Percentiles rank a stretch among this genome's conserved stretches.
These are phyloP conservation scores for Octodon degus DNA, from an alignment of 2,113 vertebrate species.

Conservation along the genomic window DNA sequence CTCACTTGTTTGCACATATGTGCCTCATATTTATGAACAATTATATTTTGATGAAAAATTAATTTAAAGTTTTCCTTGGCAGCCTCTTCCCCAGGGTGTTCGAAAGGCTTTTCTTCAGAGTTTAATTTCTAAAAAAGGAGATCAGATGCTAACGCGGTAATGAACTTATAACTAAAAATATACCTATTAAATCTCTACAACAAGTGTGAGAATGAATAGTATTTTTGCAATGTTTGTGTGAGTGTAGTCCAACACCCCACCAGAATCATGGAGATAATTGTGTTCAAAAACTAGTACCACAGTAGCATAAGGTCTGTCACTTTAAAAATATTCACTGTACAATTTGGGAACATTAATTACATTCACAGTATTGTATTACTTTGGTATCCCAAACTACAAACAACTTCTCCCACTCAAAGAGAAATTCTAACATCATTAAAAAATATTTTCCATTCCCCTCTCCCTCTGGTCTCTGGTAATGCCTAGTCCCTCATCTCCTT, in stretches of 20 bases:
- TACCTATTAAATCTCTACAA: neutral
- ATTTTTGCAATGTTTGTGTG: neutral
- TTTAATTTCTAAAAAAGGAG: neutral
- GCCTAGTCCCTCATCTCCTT: neutral
- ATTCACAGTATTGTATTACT: neutral
- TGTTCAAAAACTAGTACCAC: neutral
- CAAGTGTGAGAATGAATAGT: neutral
- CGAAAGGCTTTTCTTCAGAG: neutral
- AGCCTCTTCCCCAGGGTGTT: neutral
- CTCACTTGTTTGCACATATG: too few species aligned
- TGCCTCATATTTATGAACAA: neutral
- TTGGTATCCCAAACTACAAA: neutral
- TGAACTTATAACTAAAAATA: neutral
- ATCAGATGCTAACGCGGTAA: neutral
- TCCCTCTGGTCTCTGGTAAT: neutral
- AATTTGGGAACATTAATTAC: neutral
- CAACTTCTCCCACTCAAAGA: neutral
- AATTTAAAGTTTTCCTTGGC: neutral
- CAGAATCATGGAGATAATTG: neutral
- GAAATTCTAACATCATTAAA: neutral
- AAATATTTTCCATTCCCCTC: neutral
- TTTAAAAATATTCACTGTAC: neutral
- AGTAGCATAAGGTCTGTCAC: neutral
- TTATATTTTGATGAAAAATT: neutral
- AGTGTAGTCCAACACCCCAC: neutral